Evolutionary conservation across 1,140 invertebrate species (phyloP).

Genomic region (Neocloeon triangulifer): DNA sequence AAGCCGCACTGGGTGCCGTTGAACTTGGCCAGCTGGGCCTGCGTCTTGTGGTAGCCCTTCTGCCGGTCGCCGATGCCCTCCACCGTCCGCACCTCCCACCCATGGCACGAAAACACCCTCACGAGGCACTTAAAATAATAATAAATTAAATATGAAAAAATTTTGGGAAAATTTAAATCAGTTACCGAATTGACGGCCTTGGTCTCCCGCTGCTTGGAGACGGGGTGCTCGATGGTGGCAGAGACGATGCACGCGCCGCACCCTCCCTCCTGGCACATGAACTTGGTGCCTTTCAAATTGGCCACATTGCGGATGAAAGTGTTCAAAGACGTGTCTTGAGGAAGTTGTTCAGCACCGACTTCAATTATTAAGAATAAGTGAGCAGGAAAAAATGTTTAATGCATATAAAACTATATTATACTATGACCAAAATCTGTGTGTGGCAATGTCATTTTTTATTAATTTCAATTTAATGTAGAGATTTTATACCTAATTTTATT

Average conservation of each 20-base stretch:
- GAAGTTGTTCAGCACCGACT: no score
- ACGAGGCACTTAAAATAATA: conserved; percentile 16
- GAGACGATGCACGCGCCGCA: conserved; percentile 22
- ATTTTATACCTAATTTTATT: no score
- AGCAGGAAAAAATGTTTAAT: no score
- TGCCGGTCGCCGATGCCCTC: conserved; percentile 18
- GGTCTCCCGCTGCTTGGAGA: conserved; percentile 7
- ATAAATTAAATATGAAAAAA: no score
- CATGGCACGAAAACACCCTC: conserved; percentile 18
- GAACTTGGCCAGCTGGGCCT: conserved; percentile 12
- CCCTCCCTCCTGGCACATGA: conserved; percentile 21
- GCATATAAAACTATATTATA: no score
- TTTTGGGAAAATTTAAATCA: no score
- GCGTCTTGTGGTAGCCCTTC: conserved; percentile 15
- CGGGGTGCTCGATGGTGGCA: conserved; percentile 13
- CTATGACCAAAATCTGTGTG: no score
- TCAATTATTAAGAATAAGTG: no score
- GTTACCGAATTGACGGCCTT: conserved; percentile 16
- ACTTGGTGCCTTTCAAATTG: conserved; percentile 18
- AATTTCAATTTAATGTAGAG: no score
- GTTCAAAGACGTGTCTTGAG: conserved; percentile 7
- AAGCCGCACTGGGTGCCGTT: conserved; percentile 17
- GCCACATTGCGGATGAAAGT: conserved; percentile 13
- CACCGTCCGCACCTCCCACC: conserved; percentile 19
- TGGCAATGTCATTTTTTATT: no score